Percentiles rank a stretch among this genome's conserved stretches.
Evolutionary conservation across 1,140 invertebrate species (phyloP).

Genomic region (Aphaenogaster floridana): DNA sequence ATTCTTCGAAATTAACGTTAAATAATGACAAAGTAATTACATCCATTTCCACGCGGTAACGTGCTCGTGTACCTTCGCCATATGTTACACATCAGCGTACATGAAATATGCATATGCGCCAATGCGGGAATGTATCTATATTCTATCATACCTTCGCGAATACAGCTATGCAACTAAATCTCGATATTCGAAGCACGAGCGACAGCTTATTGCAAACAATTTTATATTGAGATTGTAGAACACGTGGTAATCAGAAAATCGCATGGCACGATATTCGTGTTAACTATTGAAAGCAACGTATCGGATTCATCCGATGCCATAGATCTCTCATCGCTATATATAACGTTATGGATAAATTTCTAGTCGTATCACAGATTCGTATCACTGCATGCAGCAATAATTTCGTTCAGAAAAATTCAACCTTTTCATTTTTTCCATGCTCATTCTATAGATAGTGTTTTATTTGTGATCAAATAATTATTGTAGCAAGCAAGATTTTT

Average conservation of each 20-base stretch:
- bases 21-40: neutral
- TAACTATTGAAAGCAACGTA: constrained; percentile 25
- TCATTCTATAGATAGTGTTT: neutral
- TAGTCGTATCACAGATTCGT: neutral
- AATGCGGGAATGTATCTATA: constrained; percentile 32
- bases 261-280: neutral
- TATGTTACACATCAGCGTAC: constrained; percentile 26
- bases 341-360: neutral
- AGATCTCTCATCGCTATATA: neutral
- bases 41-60: constrained; percentile 2
- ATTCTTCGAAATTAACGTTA: neutral
- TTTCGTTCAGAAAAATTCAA: neutral
- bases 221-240: constrained; percentile 45
- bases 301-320: neutral
- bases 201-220: constrained; percentile 49
- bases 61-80: neutral
- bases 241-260: constrained; percentile 43
- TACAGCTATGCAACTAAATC: constrained; percentile 34
- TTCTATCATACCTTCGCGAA: constrained; percentile 28
- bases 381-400: neutral
- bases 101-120: constrained; percentile 42
- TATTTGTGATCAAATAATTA: neutral
- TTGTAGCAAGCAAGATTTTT: neutral
- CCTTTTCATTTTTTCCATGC: neutral
- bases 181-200: constrained; percentile 50